A percentile compares a stretch with the other conserved stretches of the same genome.
Evolutionary conservation across 2,888 invertebrate genomes (phyloP).

Genomic region (Homarus gammarus): DNA sequence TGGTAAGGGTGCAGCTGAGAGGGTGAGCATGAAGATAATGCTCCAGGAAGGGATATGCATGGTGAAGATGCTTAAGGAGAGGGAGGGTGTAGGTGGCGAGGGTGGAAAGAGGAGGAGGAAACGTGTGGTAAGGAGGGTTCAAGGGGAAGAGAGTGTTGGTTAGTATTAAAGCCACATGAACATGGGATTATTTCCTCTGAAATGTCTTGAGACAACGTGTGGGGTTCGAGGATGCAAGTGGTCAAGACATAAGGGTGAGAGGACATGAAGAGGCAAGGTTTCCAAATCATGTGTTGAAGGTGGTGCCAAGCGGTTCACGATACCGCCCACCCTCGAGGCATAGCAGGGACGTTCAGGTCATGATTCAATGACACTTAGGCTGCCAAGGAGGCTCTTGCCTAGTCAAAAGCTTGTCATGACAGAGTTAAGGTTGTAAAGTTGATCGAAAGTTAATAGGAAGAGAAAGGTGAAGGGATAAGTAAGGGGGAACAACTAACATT

Average conservation of each 20-base stretch:
- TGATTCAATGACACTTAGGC: not conserved
- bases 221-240: no score
- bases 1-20: not conserved
- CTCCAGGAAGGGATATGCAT: not conserved
- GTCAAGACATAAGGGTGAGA: not conserved
- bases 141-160: not conserved
- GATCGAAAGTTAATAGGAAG: no score
- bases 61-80: not conserved
- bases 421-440: not conserved
- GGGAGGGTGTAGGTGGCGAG: not conserved
- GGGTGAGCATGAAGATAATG: not conserved
- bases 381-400: not conserved
- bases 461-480: conserved; percentile 9
- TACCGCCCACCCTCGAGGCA: not conserved
- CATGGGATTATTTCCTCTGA: not conserved
- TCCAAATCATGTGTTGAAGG: not conserved
- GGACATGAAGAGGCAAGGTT: not conserved
- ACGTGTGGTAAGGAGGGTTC: not conserved
- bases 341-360: not conserved
- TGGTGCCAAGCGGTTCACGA: not conserved
- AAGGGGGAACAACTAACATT: no score
- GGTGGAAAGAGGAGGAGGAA: conserved; percentile 5
- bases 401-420: not conserved
- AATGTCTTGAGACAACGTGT: no score
- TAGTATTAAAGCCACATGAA: not conserved